A percentile compares a stretch with the other conserved stretches of the same genome.
Evolutionary conservation across 2,888 invertebrate genomes (phyloP).

Genomic region (Luperina testacea): DNA sequence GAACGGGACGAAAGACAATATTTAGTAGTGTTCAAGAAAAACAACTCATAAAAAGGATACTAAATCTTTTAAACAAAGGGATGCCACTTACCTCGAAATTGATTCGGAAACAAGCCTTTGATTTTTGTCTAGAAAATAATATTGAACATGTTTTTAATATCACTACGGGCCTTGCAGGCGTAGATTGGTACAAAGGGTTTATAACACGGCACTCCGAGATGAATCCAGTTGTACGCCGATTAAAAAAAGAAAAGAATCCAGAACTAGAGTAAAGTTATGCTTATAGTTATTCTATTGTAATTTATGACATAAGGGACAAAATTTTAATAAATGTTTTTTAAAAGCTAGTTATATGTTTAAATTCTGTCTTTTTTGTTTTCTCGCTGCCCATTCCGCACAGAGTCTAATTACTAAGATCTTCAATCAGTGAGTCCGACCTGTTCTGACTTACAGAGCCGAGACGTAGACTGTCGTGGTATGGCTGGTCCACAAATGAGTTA

Average conservation of each 20-base stretch:
- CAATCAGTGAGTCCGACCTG: neutral
- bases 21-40: constrained; percentile 10
- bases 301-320: neutral
- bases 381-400: neutral
- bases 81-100: neutral
- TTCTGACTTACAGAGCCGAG: neutral
- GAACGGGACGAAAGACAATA: neutral
- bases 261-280: neutral
- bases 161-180: constrained; percentile 18
- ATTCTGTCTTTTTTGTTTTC: neutral
- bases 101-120: constrained; percentile 21
- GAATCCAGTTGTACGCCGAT: neutral
- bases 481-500: neutral
- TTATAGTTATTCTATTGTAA: neutral
- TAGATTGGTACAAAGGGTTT: constrained; percentile 2
- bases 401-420: neutral
- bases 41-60: neutral
- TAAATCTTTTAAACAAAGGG: neutral
- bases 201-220: constrained; percentile 20
- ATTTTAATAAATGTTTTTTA: constrained; percentile 4
- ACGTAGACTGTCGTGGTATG: neutral
- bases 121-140: constrained; percentile 25
- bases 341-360: neutral
- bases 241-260: neutral
- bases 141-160: constrained; percentile 22